Base-by-base conservation (phyloP, 2,113 vertebrate species). In the Cottus gobio region DNA sequence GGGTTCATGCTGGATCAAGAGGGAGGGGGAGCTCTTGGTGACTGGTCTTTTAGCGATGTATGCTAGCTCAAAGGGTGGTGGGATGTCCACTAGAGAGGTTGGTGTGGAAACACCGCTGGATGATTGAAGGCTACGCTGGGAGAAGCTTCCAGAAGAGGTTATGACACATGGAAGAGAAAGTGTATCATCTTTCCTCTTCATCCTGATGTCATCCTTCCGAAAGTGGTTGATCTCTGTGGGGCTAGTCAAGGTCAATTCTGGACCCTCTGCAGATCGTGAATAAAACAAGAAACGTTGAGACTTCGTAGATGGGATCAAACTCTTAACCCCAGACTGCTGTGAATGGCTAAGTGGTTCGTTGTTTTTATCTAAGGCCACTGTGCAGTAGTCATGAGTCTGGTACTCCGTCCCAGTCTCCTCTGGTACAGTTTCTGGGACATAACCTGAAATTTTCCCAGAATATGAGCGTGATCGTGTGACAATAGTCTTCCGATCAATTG, bases 21-120 rank as follows among this genome's bases (percentile, higher is more conserved):
- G 96, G 0, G 98, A 98, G 1, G 98, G 98, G 0, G 96, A 98
- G 84, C 98, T 99, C 94, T 99, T 99, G 48, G 97, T 97, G 64
- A 99, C 96, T 61, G 98, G 97, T 80, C 96, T 97, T 89, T 97
- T 98, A 66, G 98, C 97, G 90, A 99, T 97, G 66, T 96, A 98
- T 64, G 96, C 98, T 62, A 99, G 94, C 85, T 99, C 96, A 83
- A 99, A 99, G 9, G 98, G 98, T 28, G 98, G 97, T 0, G 97
- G 98, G 87, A 99, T 99, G 89, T 98, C 97, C 0, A 96, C 95
- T 48, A 96, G 82, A 9, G 96, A 97, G 2, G 96, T 96, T 1
- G 97, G 96, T 0, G 95, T 97, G 3, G 97, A 99, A 67, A 96
- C 15, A 3, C 95, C 96, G 16, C 95, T 96, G n/a, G 95, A 96